Evolutionary conservation across 2,888 invertebrate species (phyloP), one percentile per base, ranked within the genome.

Genomic region (Tenthredo livida): DNA sequence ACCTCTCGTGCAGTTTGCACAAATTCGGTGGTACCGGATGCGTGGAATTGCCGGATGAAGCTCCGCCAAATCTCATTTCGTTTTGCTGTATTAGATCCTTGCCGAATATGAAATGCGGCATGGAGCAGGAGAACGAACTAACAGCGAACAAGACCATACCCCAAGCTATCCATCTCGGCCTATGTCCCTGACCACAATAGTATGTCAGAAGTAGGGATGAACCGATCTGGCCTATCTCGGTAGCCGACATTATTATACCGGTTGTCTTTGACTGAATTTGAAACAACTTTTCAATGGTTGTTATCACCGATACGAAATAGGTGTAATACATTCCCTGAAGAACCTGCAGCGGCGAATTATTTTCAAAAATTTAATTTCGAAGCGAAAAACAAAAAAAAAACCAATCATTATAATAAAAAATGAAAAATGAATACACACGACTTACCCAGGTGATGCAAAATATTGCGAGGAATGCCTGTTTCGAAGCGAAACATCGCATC

Each of bases 91-190:
- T 96, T 89, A 97, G 94, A 91, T 96, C 95, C 90, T 96, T 95
- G 87, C 98, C 97, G 91, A 97, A 98, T 89, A 97, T 95, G 91
- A 98, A 96, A 94, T 98, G 98, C 58, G 98, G 98, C 93, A 97
- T 94, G 87, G 98, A 97, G 92, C 98, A 98, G 70, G 97, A 96
- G 89, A 98, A 96, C 85, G 97, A 96, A 50, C 98, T 97, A 65
- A 97, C 95, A 10, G 98, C 97, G 92, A 98, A 97, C 88, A 98
- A 95, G 73, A 98, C 95, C 97, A 98, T 98, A 50, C 98, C 98
- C 94, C 97, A 97, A 83, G 97, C 98, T 90, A 98, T 98, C 98
- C 98, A 98, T 88, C 97, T 96, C 82, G 98, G 98, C 89, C 98
- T 95, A 94, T 98, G 98, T 10, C 98, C 98, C 88, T 98, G 97